Base-by-base conservation (phyloP, 2,113 vertebrate species). In the Syngnathoides biaculeatus region DNA sequence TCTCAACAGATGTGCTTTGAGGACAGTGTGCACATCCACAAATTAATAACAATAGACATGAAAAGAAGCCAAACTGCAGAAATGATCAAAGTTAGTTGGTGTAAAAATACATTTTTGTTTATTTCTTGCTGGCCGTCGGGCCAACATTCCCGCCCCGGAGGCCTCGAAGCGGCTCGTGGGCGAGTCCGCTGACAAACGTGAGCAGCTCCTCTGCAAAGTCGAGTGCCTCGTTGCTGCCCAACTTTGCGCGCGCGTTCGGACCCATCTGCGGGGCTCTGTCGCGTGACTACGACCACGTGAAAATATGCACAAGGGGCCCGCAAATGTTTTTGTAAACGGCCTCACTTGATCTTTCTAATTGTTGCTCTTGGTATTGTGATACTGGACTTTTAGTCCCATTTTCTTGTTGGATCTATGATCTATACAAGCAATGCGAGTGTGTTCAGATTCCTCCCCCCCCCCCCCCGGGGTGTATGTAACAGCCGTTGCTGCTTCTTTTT, bases 361-460 rank as follows among this genome's bases (percentile, higher is more conserved):
- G 76, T 45, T 45, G 67, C 75, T 85, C 85, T 80, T 73, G 59
- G 27, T 85, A 83, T 84, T 67, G 15, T 15, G 79, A 77, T 38
- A 75, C 53, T 79, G 71, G 84, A 75, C 84, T 85, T 79, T 55
- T n/a, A 78, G 73, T 72, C n/a, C 74, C 45, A 69, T 72, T 70
- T 68, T 84, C 74, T 82, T 83, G 71, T 81, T 79, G 84, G 78
- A 80, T 86, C 88, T 87, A 20, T 85, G 78, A 80, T 86, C 88
- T 87, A 20, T 88, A 85, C 17, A 17, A 63, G 73, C 87, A 85
- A 79, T 87, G 80, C 84, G 80, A 79, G 53, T 57, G 73, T 86
- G 78, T 85, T 86, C 13, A 13, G 11, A 5, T 35, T 35, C 6
- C 6, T 35, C 30, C 2, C 30, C 2, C 30, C 2, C 56, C n/a